Evolutionary conservation across 1,140 invertebrate species (phyloP).

Genomic region (Cherax destructor): DNA sequence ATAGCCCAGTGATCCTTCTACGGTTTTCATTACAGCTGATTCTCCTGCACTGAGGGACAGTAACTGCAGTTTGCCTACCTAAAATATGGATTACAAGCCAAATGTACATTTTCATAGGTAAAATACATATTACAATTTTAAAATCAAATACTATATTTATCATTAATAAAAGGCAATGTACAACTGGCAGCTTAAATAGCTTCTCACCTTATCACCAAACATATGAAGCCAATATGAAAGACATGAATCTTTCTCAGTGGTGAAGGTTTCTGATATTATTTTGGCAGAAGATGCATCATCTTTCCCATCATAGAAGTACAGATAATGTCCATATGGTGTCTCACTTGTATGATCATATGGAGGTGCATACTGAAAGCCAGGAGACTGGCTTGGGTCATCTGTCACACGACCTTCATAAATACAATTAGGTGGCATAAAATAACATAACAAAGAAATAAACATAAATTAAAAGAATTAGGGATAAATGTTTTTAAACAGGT

Average conservation of each 20-base stretch:
- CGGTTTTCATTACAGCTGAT: conserved; percentile 1
- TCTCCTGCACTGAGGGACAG: not conserved
- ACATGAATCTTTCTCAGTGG: conserved; percentile 13
- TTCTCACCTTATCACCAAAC: conserved; percentile 55
- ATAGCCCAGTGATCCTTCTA: conserved; percentile 21
- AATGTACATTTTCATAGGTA: too few relatives aligned
- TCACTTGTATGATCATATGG: conserved; percentile 64
- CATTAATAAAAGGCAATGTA: not conserved
- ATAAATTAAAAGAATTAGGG: too few relatives aligned
- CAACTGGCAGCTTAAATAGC: not conserved
- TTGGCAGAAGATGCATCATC: conserved; percentile 7
- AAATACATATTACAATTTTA: not conserved
- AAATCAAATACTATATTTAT: not conserved
- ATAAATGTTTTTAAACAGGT: too few relatives aligned
- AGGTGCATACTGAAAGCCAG: conserved; percentile 36
- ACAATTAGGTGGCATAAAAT: too few relatives aligned
- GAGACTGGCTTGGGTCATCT: conserved; percentile 42
- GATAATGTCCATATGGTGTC: conserved; percentile 62
- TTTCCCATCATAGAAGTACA: conserved; percentile 65
- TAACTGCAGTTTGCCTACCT: conserved; percentile 41
- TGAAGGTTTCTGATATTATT: conserved; percentile 56
- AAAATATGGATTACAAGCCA: not conserved
- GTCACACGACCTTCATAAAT: conserved; percentile 30
- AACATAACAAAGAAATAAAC: too few relatives aligned
- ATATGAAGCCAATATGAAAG: conserved; percentile 52